Evolutionary conservation across 2,888 invertebrate genomes (phyloP).

Genomic region (Netelia virgata): DNA sequence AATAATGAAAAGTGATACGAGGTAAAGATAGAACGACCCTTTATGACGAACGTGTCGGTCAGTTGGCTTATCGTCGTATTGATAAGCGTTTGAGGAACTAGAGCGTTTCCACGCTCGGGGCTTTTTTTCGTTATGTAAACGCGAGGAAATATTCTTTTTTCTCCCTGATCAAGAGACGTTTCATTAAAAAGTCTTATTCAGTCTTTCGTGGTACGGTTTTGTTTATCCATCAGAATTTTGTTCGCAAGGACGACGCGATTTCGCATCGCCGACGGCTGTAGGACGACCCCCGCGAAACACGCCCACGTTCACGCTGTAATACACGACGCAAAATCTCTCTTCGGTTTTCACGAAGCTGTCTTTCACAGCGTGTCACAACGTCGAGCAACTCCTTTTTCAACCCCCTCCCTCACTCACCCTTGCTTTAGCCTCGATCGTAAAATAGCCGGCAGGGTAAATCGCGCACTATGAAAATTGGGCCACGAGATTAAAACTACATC

Average conservation of each 20-base stretch:
- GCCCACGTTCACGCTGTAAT: conserved; percentile 53
- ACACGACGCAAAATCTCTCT: conserved; percentile 56
- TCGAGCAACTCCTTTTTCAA: conserved; percentile 3
- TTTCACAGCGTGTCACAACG: conserved; percentile 42
- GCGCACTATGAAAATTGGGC: conserved; percentile 73
- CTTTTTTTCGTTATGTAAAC: conserved; percentile 11
- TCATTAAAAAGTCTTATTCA: conserved; percentile 62
- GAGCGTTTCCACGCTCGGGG: conserved; percentile 46
- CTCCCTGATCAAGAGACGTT: conserved; percentile 33
- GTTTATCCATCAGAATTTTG: conserved; percentile 48
- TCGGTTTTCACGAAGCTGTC: conserved; percentile 55
- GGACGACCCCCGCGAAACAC: conserved; percentile 69
- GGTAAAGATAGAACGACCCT: background rate
- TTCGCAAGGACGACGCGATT: conserved; percentile 45
- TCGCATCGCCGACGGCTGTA: conserved; percentile 72
- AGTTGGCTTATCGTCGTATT: conserved; percentile 28
- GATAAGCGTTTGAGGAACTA: conserved; percentile 43
- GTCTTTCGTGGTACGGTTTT: conserved; percentile 56
- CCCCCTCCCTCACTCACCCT: conserved; percentile 25
- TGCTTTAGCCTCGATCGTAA: conserved; percentile 63
- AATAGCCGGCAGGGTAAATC: conserved; percentile 75
- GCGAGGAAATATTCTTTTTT: conserved; percentile 17
- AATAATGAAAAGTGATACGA: background rate
- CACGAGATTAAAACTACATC: conserved; percentile 62
- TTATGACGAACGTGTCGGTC: conserved; percentile 1